Conservation (phyloP, 2,888 invertebrate species). For the Eristalis arbustorum region DNA sequence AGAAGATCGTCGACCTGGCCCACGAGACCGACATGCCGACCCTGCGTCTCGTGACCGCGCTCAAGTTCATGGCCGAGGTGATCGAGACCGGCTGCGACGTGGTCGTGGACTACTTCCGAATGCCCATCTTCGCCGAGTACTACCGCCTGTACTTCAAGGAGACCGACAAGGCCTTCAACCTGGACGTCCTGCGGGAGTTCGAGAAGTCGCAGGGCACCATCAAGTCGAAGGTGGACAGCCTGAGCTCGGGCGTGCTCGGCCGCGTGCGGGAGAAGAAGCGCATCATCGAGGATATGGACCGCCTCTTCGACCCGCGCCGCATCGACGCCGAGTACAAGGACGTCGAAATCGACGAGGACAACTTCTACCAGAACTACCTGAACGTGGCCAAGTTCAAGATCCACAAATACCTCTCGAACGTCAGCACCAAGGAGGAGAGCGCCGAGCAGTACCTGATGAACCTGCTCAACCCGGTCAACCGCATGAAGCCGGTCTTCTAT, state of each 20-base stretch:
- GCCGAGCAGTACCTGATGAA: conserved; percentile 56
- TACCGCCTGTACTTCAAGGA: conserved; percentile 54
- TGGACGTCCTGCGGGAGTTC: conserved; percentile 55
- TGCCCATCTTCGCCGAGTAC: conserved; percentile 63
- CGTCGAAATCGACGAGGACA: conserved; percentile 49
- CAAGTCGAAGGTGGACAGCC: conserved; percentile 34
- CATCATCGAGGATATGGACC: conserved; percentile 45
- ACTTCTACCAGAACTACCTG: conserved; percentile 61
- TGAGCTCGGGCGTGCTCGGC: conserved; percentile 15
- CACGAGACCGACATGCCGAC: conserved; percentile 41
- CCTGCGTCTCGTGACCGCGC: conserved; percentile 51
- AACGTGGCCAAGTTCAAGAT: conserved; percentile 44
- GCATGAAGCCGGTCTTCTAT: conserved; percentile 55
- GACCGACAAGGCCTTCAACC: conserved; percentile 44
- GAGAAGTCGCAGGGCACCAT: conserved; percentile 50
- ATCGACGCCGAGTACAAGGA: conserved; percentile 53
- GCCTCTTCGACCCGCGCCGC: conserved; percentile 26
- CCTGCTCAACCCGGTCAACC: conserved; percentile 59
- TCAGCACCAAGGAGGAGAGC: conserved; percentile 33
- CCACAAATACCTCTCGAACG: conserved; percentile 41
- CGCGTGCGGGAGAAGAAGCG: conserved; percentile 42
- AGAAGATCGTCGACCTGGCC: conserved; percentile 56
- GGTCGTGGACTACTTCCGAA: conserved; percentile 50
- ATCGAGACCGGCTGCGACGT: conserved; percentile 54
- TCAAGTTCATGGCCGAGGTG: conserved; percentile 55